Base-by-base conservation (phyloP, 2,113 vertebrate genomes). In the Macrotus californicus region DNA sequence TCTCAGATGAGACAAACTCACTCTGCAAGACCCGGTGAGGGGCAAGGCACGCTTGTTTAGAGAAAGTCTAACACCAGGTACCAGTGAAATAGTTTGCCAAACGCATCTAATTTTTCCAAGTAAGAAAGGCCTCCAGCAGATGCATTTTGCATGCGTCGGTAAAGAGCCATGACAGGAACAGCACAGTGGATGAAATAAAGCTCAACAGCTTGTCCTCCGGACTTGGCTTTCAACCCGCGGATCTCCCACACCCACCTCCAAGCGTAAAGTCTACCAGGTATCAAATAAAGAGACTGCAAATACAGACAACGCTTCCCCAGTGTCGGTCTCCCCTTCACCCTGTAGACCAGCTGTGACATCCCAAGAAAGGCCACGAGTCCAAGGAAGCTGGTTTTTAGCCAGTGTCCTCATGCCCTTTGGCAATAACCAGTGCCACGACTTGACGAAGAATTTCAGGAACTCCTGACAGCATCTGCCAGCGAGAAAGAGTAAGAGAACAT, bases 151-250 rank as follows among this genome's bases (percentile, higher is more conserved):
- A 16, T 3, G 7, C 5, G 7, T 67, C 15, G 5, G 31, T 43
- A 29, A 34, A 29, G 6, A 41, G 24, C 41, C n/a, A 18, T 10
- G n/a, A 52, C 2, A 5, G 5, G 2, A n/a, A n/a, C 0, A 75
- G 50, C n/a, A 29, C 66, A 36, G 31, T 31, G 41, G 43, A 0
- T 70, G 3, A 43, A 50, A 50, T 2, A 26, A 2, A 18, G 61
- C 29, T 73, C 39, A 22, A 52, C 12, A 4, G 48, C 26, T 10
- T n/a, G 21, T 43, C 12, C 15, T 34, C 69, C 24, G 9, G 22
- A 31, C 34, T 0, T 54, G 84, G 26, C n/a, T 70, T 54, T 41
- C n/a, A 52, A 39, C 18, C 24, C 5, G 31, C 2, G 12, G 31
- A 3, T 36, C 72, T 67, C 52, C 48, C 64, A 11, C 36, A 11